Percentiles rank a stretch among this genome's conserved stretches.
Evolutionary conservation across 2,797 vertebrate species (phyloP).

Genomic region (Crypturellus tataupa): DNA sequence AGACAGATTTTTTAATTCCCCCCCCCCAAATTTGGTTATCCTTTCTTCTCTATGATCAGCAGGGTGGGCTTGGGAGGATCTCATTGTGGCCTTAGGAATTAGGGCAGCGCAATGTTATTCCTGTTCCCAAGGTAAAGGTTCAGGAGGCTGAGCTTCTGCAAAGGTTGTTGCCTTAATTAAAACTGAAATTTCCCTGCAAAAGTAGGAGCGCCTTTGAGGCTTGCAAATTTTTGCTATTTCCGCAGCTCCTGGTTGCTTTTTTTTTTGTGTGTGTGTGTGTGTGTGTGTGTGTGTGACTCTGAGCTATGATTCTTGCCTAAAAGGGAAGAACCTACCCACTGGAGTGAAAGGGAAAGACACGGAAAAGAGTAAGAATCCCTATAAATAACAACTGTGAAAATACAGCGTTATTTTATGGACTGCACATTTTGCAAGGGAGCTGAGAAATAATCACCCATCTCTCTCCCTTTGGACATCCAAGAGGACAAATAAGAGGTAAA

Average conservation of each 20-base stretch:
- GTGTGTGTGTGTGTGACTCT: no score
- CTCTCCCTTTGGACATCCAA: background rate
- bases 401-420: background rate
- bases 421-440: background rate
- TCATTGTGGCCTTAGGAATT: background rate
- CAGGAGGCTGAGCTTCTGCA: background rate
- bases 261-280: no score
- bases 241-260: background rate
- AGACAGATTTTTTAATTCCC: background rate
- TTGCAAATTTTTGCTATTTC: background rate
- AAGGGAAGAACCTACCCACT: background rate
- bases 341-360: slow-evolving; percentile 18
- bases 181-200: background rate
- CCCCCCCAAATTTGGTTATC: background rate
- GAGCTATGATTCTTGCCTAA: background rate
- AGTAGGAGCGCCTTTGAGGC: background rate
- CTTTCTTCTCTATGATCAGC: background rate
- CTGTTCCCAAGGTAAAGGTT: background rate
- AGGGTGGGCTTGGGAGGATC: background rate
- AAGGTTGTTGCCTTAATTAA: background rate
- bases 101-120: background rate
- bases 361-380: background rate
- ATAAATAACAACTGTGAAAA: background rate
- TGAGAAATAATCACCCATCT: slow-evolving; percentile 1
- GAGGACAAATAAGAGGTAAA: background rate